Percentiles rank a stretch among this genome's conserved stretches.
Conservation (phyloP, 2,113 vertebrate species). For the Paraplagusia blochii region DNA sequence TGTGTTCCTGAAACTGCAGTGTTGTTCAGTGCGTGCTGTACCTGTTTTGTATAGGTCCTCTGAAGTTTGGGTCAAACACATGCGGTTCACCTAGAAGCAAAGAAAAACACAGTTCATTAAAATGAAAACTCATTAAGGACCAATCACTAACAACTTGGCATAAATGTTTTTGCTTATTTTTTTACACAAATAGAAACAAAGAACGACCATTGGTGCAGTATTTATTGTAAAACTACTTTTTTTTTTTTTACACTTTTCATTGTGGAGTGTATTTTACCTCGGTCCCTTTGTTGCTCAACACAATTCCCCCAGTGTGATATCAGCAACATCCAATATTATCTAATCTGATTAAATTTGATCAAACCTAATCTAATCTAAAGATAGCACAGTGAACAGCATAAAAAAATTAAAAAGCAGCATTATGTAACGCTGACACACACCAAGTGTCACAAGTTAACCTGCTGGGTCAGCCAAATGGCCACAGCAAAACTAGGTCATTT, state of each 20-base stretch:
- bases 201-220: too few relatives aligned
- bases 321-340: too few relatives aligned
- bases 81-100: conserved; percentile 86
- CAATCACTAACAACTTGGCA: not conserved
- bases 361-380: not conserved
- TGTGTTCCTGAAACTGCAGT: not conserved
- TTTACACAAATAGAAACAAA: too few relatives aligned
- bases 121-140: conserved; percentile 4
- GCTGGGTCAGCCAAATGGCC: conserved; percentile 12
- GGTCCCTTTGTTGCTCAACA: too few relatives aligned
- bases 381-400: not conserved
- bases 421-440: conserved; percentile 2
- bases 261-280: too few relatives aligned
- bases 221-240: too few relatives aligned
- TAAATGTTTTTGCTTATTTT: too few relatives aligned
- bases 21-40: conserved; percentile 53
- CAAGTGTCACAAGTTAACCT: conserved; percentile 4
- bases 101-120: conserved; percentile 17
- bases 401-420: not conserved
- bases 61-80: conserved; percentile 89
- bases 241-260: too few relatives aligned
- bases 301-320: too few relatives aligned
- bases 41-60: conserved; percentile 88
- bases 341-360: too few relatives aligned
- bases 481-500: conserved; percentile 29